Base-by-base conservation (phyloP, 2,113 vertebrate genomes). In the Typhlomys cinereus region DNA sequence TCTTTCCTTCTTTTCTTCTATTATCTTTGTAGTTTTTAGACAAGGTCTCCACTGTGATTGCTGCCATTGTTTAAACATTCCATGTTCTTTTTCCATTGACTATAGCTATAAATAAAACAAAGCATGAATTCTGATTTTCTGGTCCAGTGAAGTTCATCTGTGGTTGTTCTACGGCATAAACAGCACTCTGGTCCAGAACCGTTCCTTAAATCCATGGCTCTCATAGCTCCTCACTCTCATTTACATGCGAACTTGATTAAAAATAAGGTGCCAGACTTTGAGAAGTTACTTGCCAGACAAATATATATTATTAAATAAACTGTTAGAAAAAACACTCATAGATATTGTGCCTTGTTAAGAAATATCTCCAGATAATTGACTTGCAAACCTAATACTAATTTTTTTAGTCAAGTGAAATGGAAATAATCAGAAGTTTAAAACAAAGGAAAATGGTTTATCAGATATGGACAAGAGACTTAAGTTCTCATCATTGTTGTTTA, bases 361-460 rank as follows among this genome's bases (percentile, higher is more conserved):
- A 87, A 82, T 62, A 23, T 78, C 34, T 89, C 52, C 52, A 66
- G 44, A 73, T 57, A 91, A 88, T 90, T 95, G 64, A 96, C 88
- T 95, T 94, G 81, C 81, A 95, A 95, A 94, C 93, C 70, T 69
- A 94, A 90, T 95, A 94, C 88, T 88, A 36, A 96, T 91, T 91
- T 88, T 92, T 67, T 71, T 90, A 69, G 78, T 83, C 34, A 88
- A 91, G 92, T 79, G 62, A 36, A 86, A 82, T 91, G 59, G 46
- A 95, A 89, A 74, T 29, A 57, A 14, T 80, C 76, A 91, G 31
- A 78, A 93, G 85, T 39, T 82, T 50, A 74, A 95, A 86, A 54
- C 27, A 73, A 74, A 93, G 21, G 27, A 86, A 82, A 88, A 61
- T 44, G 46, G 27, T 70, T 93, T 74, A 73, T 23, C 34, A 71